These are phyloP conservation scores for Craseonycteris thonglongyai DNA, from an alignment of 2,113 vertebrate genomes.

Conservation along the genomic window DNA sequence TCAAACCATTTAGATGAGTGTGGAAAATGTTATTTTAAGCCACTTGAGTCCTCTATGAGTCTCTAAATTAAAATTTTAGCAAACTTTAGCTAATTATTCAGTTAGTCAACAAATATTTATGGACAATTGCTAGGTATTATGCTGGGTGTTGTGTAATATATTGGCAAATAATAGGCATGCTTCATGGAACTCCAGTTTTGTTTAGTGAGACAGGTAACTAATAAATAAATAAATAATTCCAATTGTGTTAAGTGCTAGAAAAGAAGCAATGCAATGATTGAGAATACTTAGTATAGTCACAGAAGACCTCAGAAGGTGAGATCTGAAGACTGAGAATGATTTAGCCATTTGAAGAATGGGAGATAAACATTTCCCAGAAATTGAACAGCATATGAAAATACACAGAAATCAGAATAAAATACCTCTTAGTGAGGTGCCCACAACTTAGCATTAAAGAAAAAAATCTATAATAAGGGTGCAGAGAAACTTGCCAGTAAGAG, in stretches of 20 bases:
- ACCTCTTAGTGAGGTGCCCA: background rate
- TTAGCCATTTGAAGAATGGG: background rate
- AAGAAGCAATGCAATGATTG: background rate
- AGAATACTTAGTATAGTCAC: background rate
- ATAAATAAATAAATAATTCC: slow-evolving; percentile 1
- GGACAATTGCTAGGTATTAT: background rate
- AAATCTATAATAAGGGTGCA: background rate
- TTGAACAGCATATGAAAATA: background rate
- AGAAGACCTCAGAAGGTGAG: background rate
- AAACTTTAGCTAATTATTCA: background rate
- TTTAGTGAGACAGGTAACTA: background rate
- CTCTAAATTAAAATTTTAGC: slow-evolving; percentile 20
- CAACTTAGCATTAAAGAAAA: background rate
- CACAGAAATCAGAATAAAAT: background rate
- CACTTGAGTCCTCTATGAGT: background rate
- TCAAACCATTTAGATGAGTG: background rate
- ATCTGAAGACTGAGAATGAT: background rate
- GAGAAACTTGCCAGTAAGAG: background rate
- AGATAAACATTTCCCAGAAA: background rate
- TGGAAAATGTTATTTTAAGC: background rate
- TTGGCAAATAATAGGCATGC: background rate
- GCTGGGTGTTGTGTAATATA: background rate
- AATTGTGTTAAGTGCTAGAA: background rate
- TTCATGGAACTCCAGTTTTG: slow-evolving; percentile 7
- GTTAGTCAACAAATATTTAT: background rate